These are phyloP conservation scores for Delia radicum DNA, from an alignment of 1,140 invertebrate genomes.

Conservation along the genomic window DNA sequence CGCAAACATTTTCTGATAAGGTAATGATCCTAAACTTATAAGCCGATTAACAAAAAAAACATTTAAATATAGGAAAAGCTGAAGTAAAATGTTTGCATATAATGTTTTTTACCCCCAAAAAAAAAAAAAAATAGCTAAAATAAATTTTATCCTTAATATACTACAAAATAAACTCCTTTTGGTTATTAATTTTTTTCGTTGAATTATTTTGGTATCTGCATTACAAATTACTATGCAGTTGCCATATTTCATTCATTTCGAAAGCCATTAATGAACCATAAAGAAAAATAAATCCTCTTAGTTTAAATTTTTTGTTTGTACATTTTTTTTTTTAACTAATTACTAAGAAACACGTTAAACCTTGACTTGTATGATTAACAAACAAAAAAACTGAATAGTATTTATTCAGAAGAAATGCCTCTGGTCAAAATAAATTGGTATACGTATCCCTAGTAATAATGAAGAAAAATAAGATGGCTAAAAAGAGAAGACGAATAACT, in stretches of 20 bases:
- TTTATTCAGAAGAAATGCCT: background rate
- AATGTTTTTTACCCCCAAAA: too few species aligned
- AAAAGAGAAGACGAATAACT: background rate
- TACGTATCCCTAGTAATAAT: background rate
- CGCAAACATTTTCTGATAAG: too few species aligned
- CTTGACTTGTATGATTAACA: background rate
- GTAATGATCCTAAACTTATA: too few species aligned
- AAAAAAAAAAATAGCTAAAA: too few species aligned
- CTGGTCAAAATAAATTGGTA: slow-evolving; percentile 11
- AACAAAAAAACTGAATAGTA: background rate
- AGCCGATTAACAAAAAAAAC: too few species aligned
- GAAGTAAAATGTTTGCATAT: too few species aligned
- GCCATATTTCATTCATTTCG: slow-evolving; percentile 3
- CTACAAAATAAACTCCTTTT: too few species aligned
- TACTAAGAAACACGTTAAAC: slow-evolving; percentile 7
- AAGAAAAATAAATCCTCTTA: background rate
- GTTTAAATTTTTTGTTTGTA: background rate
- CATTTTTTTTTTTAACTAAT: background rate
- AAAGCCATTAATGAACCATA: background rate
- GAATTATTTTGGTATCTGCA: background rate
- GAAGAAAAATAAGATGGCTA: background rate
- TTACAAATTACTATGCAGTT: background rate
- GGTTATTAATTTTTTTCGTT: background rate
- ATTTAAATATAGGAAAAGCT: too few species aligned
- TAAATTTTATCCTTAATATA: too few species aligned